Conservation (phyloP, 2,888 invertebrate species). For the Saturnia pavonia region DNA sequence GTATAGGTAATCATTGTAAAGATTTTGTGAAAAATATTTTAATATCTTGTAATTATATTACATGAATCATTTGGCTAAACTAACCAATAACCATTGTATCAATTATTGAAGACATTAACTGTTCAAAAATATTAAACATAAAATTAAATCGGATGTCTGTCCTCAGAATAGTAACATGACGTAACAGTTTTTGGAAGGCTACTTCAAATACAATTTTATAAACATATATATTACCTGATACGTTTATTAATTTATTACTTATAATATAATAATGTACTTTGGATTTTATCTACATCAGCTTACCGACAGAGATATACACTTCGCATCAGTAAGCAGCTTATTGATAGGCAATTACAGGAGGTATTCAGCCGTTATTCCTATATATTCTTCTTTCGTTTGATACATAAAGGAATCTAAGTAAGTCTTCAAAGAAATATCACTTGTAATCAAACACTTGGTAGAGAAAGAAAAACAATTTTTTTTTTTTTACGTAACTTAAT, state of each 20-base stretch:
- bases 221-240: neutral
- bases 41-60: too few species aligned
- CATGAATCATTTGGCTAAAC: too few species aligned
- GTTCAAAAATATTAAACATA: neutral
- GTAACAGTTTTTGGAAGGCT: neutral
- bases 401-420: neutral
- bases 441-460: neutral
- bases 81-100: too few species aligned
- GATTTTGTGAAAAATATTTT: too few species aligned
- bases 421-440: neutral
- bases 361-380: slow-evolving; percentile 22
- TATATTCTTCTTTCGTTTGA: neutral
- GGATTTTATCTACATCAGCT: neutral
- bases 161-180: neutral
- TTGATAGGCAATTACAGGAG: slow-evolving; percentile 54
- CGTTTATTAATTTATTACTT: neutral
- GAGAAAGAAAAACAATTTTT: neutral
- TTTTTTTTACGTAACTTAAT: too few species aligned
- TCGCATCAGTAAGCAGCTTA: slow-evolving; percentile 47
- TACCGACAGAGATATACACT: slow-evolving; percentile 12
- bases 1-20: too few species aligned
- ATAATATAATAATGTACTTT: slow-evolving; percentile 1
- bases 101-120: too few species aligned
- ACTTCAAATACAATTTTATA: too few species aligned
- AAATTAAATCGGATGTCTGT: neutral